Base-by-base conservation (phyloP, 2,797 vertebrate genomes). In the Smutsia temminckii region DNA sequence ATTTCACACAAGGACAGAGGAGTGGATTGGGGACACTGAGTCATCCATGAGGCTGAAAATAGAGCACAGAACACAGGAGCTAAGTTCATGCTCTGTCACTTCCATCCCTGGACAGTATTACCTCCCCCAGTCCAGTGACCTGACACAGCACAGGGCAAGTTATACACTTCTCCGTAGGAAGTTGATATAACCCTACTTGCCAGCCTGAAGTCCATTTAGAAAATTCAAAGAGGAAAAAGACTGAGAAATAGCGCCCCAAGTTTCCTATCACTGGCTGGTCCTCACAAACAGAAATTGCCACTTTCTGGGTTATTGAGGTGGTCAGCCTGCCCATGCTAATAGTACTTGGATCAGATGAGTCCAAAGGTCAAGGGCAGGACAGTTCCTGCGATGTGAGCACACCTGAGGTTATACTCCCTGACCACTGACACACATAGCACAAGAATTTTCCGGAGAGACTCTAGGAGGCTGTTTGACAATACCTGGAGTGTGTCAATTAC, bases 201-300 rank as follows among this genome's bases (percentile, higher is more conserved):
- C 66, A 68, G 72, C 61, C 71, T 68, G 40, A 89, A 29, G 32
- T 51, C n/a, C 37, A 63, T 4, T 78, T 21, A 69, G 71, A 68
- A 85, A 79, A 93, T 40, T 40, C 57, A 72, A 89, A 91, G 79
- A 85, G 23, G 23, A 71, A 34, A 79, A 93, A 40, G 34, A n/a
- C 32, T 17, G 40, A 85, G 85, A 74, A 71, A 75, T 5, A 55
- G 71, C 37, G 25, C 9, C n/a, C 42, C 86, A 2, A 0, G 25
- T 71, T 93, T 93, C 74, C 51, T 71, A 42, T 34, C 42, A 37
- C 55, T 29, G 23, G 21, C 61, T 72, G 17, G 20, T 37, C 80
- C 80, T 66, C 69, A 84, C 71, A 74, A 81, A 87, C 8, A 27
- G 18, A 77, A 51, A 27, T n/a, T 20, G 29, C 27, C 5, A 29